Evolutionary conservation across 2,113 vertebrate genomes (phyloP).

Genomic region (Leptodactylus fuscus): DNA sequence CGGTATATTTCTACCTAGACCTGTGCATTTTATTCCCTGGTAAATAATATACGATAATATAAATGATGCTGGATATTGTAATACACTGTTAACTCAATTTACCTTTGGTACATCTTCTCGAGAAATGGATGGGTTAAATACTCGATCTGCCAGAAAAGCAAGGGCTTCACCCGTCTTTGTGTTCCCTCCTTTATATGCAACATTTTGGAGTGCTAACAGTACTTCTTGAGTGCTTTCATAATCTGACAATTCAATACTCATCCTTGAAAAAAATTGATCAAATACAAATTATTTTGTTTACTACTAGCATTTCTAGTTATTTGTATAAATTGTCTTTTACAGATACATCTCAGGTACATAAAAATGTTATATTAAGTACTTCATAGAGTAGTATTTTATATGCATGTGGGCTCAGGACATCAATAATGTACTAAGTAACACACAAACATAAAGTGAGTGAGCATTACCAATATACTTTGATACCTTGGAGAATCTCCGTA

Average conservation of each 20-base stretch:
- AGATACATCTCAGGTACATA: not conserved
- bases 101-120: slow-evolving; percentile 84
- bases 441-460: too few species aligned
- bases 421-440: too few species aligned
- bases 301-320: not conserved
- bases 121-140: slow-evolving; percentile 71
- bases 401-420: too few species aligned
- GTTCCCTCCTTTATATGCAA: slow-evolving; percentile 74
- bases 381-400: too few species aligned
- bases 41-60: not conserved
- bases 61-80: not conserved
- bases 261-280: slow-evolving; percentile 63
- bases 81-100: not conserved
- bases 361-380: too few species aligned
- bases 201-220: slow-evolving; percentile 73
- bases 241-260: slow-evolving; percentile 81
- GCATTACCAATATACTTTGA: too few species aligned
- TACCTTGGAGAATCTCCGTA: slow-evolving; percentile 82
- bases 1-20: not conserved
- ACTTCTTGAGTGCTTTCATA: slow-evolving; percentile 73
- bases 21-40: not conserved
- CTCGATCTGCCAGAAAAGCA: slow-evolving; percentile 72
- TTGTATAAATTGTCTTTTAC: not conserved
- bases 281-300: not conserved
- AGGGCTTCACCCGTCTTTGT: slow-evolving; percentile 78